Percentiles rank a stretch among this genome's conserved stretches.
Evolutionary conservation across 2,113 vertebrate species (phyloP).

Genomic region (Semnornis frantzii): DNA sequence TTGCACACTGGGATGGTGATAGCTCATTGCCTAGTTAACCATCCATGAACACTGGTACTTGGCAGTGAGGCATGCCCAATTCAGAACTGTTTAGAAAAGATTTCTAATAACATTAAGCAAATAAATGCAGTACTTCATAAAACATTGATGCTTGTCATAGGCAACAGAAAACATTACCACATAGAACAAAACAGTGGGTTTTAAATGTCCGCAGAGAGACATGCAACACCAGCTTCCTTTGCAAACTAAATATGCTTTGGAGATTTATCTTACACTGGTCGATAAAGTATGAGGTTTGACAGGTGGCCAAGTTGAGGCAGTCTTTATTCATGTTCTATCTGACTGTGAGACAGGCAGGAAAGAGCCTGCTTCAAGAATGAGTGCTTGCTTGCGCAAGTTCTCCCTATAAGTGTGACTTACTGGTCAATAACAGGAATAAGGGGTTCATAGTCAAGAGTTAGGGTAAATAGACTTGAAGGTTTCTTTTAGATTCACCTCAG

Average conservation of each 20-base stretch:
- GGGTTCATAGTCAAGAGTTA: not conserved
- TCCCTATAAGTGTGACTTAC: not conserved
- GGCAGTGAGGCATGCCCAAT: not conserved
- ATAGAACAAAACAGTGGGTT: not conserved
- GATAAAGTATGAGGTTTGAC: not conserved
- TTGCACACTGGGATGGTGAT: not conserved
- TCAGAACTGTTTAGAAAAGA: slow-evolving; percentile 4
- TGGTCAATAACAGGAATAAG: not conserved
- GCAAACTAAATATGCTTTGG: not conserved
- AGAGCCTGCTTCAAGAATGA: not conserved
- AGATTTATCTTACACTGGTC: not conserved
- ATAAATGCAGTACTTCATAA: slow-evolving; percentile 41
- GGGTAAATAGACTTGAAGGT: not conserved
- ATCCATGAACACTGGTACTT: not conserved
- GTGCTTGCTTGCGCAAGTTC: not conserved
- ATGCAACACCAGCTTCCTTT: not conserved
- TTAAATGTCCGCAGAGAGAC: slow-evolving; percentile 17
- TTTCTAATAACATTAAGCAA: slow-evolving; percentile 37
- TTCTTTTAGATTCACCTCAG: not conserved
- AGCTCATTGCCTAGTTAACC: slow-evolving; percentile 36
- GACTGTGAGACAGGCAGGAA: not conserved
- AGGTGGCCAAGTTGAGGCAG: not conserved
- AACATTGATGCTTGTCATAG: slow-evolving; percentile 24
- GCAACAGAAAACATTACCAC: not conserved
- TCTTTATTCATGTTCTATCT: not conserved